Conservation (phyloP, 2,113 vertebrate species). For the Hiodon alosoides region DNA sequence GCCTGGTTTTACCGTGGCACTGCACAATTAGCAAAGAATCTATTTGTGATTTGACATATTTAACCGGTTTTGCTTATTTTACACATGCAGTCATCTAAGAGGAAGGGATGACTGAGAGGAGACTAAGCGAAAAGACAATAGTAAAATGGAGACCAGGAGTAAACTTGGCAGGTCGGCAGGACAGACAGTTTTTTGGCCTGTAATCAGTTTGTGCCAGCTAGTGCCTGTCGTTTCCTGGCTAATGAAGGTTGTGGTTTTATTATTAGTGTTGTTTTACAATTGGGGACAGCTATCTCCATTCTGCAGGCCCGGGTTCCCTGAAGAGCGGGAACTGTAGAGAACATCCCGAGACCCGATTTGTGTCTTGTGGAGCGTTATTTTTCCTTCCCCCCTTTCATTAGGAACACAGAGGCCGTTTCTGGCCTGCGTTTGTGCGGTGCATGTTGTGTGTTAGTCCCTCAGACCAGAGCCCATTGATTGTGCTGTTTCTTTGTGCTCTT, state of each 20-base stretch:
- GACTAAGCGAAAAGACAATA: conserved; percentile 19
- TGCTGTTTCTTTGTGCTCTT: not conserved
- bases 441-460: not conserved
- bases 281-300: conserved; percentile 69
- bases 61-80: conserved; percentile 47
- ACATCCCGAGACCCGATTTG: conserved; percentile 51
- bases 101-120: not conserved
- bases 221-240: conserved; percentile 62
- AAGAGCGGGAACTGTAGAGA: conserved; percentile 62
- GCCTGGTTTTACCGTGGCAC: conserved; percentile 31
- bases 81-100: conserved; percentile 3
- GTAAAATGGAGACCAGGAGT: conserved; percentile 56
- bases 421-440: not conserved
- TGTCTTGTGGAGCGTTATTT: conserved; percentile 56
- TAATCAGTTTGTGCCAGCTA: conserved; percentile 59
- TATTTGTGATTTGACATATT: conserved; percentile 67
- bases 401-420: not conserved
- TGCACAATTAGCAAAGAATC: conserved; percentile 35
- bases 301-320: conserved; percentile 67
- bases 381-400: not conserved
- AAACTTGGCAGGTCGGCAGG: conserved; percentile 55
- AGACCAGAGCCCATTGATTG: not conserved
- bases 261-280: conserved; percentile 63
- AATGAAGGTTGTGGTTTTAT: conserved; percentile 64
- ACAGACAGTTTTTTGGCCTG: conserved; percentile 55